These are phyloP conservation scores for Ricordea florida DNA, from an alignment of 92 coral and sea anemone genomes.

Conservation along the genomic window DNA sequence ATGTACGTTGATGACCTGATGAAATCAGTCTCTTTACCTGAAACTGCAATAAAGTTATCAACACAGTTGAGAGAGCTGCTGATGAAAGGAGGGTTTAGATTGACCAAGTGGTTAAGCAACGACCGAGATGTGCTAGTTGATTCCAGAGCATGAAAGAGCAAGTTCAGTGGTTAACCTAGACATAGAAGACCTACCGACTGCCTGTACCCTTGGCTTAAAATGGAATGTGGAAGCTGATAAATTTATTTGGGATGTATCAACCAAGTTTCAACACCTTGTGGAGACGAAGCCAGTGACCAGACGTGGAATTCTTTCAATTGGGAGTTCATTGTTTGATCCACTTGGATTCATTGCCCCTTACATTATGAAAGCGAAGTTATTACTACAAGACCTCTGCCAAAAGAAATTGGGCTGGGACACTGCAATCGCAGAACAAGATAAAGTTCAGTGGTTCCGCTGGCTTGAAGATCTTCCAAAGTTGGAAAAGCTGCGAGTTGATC, in stretches of 20 bases:
- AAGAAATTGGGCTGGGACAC: slow-evolving; percentile 47
- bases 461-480: slow-evolving; percentile 31
- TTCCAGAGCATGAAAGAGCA: slow-evolving; percentile 60
- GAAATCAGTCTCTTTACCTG: slow-evolving; percentile 29
- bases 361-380: slow-evolving; percentile 47
- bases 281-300: slow-evolving; percentile 1
- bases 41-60: slow-evolving; percentile 19
- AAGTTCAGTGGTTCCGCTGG: slow-evolving; percentile 45
- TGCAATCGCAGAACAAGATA: slow-evolving; percentile 20
- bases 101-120: slow-evolving; percentile 56
- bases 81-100: slow-evolving; percentile 39
- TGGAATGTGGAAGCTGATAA: slow-evolving; percentile 12
- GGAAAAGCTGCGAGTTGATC: slow-evolving; percentile 3
- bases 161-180: slow-evolving; percentile 34
- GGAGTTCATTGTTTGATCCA: slow-evolving; percentile 34
- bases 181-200: slow-evolving; percentile 35
- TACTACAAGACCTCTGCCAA: slow-evolving; percentile 26
- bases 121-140: slow-evolving; percentile 22
- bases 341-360: slow-evolving; percentile 43
- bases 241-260: not conserved
- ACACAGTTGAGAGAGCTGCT: slow-evolving; percentile 37
- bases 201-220: slow-evolving; percentile 14
- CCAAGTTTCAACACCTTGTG: not conserved
- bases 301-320: slow-evolving; percentile 5
- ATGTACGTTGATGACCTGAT: slow-evolving; percentile 62